Percentiles rank a stretch among this genome's conserved stretches.
phyloP scores from a whole-genome alignment of 2,797 vertebrate genomes.

The Pipistrellus nathusii region DNA sequence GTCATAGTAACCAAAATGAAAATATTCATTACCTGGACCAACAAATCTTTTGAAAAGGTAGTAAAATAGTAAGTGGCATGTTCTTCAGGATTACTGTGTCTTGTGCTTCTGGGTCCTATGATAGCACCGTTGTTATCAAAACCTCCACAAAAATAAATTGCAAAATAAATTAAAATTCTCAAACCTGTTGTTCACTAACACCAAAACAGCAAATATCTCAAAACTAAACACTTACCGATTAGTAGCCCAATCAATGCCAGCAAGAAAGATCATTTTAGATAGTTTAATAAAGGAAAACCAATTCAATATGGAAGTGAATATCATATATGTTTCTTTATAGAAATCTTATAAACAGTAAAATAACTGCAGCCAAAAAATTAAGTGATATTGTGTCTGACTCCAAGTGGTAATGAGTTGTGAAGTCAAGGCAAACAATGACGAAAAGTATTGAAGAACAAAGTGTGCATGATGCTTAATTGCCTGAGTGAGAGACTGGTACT shows the following conservation, averaged over 20 bases:
- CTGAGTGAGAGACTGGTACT: not conserved
- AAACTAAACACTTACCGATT: conserved; percentile 92
- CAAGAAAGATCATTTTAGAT: conserved; percentile 90
- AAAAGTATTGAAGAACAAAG: not conserved
- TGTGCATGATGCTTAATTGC: not conserved
- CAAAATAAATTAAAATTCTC: conserved; percentile 72
- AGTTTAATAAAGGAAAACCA: conserved; percentile 88
- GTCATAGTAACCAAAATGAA: conserved; percentile 34
- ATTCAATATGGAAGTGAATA: conserved; percentile 66
- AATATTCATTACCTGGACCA: conserved; percentile 93
- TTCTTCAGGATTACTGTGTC: conserved; percentile 97
- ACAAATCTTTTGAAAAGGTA: conserved; percentile 97
- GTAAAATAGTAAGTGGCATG: conserved; percentile 98
- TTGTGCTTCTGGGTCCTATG: conserved; percentile 96
- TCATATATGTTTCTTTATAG: not conserved
- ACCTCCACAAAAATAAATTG: conserved; percentile 89
- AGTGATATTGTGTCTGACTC: not conserved
- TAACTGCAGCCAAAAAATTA: conserved; percentile 29
- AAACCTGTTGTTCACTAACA: conserved; percentile 68
- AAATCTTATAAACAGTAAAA: conserved; percentile 47
- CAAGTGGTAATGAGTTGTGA: not conserved
- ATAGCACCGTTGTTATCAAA: conserved; percentile 96
- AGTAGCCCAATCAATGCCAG: conserved; percentile 90
- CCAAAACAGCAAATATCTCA: conserved; percentile 83
- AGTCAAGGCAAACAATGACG: not conserved